Conservation (phyloP, 2,888 invertebrate species). For the Drosophila mimica region DNA sequence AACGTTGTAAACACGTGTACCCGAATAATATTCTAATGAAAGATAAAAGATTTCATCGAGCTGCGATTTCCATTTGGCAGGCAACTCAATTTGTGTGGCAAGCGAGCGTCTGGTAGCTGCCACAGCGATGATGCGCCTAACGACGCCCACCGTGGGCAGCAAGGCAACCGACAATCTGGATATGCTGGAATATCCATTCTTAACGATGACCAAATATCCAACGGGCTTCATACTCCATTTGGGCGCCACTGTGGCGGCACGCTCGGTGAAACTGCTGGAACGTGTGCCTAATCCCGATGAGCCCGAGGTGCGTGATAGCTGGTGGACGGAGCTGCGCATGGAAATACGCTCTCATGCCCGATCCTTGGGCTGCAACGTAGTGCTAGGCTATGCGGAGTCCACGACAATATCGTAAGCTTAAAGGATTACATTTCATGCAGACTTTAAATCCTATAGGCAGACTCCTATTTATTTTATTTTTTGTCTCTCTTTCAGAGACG, state of each 20-base stretch:
- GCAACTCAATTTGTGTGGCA: slow-evolving; percentile 90
- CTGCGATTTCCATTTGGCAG: slow-evolving; percentile 85
- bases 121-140: slow-evolving; percentile 87
- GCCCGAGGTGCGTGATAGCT: slow-evolving; percentile 95
- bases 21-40: neutral
- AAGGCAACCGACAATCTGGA: slow-evolving; percentile 91
- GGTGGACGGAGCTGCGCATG: slow-evolving; percentile 98
- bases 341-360: slow-evolving; percentile 97
- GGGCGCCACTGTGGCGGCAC: slow-evolving; percentile 93
- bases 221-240: slow-evolving; percentile 94
- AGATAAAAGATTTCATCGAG: neutral
- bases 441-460: neutral
- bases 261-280: slow-evolving; percentile 93
- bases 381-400: slow-evolving; percentile 96
- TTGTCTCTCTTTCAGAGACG: slow-evolving; percentile 89
- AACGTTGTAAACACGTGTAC: slow-evolving; percentile 49
- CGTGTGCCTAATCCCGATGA: slow-evolving; percentile 94
- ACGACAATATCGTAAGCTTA: slow-evolving; percentile 93
- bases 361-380: slow-evolving; percentile 96
- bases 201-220: slow-evolving; percentile 96
- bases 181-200: slow-evolving; percentile 97
- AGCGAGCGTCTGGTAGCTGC: slow-evolving; percentile 87
- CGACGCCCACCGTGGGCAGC: slow-evolving; percentile 87
- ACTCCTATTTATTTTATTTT: slow-evolving; percentile 29
- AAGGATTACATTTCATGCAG: neutral